A percentile compares a stretch with the other conserved stretches of the same genome.
Conservation (phyloP, 2,113 vertebrate species). For the Spea multiplicata region DNA sequence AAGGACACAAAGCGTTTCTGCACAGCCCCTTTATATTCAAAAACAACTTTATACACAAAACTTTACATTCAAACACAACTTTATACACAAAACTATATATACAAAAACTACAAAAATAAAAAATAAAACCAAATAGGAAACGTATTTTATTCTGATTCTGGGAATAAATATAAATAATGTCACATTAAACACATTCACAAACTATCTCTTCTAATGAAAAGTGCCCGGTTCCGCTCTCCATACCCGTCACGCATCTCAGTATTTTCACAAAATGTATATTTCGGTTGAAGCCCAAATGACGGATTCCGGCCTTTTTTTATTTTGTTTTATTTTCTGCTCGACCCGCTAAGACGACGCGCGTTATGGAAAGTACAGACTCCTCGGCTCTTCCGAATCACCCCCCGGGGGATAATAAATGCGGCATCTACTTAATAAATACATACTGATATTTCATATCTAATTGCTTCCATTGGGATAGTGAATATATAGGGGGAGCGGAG, state of each 20-base stretch:
- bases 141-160: too few relatives aligned
- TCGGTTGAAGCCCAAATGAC: neutral
- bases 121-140: too few relatives aligned
- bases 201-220: neutral
- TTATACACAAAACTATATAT: too few relatives aligned
- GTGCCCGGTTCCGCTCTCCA: neutral
- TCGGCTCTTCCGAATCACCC: constrained; percentile 56
- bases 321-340: constrained; percentile 25
- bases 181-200: too few relatives aligned
- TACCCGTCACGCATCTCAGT: neutral
- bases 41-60: too few relatives aligned
- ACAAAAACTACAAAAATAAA: too few relatives aligned
- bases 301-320: constrained; percentile 8
- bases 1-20: too few relatives aligned
- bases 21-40: too few relatives aligned
- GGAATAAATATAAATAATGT: too few relatives aligned
- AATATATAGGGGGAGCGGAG: constrained; percentile 53
- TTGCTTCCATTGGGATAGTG: constrained; percentile 68
- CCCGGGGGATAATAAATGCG: constrained; percentile 58
- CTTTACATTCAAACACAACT: too few relatives aligned
- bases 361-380: constrained; percentile 53
- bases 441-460: constrained; percentile 64
- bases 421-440: constrained; percentile 62
- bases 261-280: neutral
- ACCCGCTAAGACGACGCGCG: constrained; percentile 47